Base-by-base conservation (phyloP, 2,797 vertebrate species). In the Heterohyrax brucei region DNA sequence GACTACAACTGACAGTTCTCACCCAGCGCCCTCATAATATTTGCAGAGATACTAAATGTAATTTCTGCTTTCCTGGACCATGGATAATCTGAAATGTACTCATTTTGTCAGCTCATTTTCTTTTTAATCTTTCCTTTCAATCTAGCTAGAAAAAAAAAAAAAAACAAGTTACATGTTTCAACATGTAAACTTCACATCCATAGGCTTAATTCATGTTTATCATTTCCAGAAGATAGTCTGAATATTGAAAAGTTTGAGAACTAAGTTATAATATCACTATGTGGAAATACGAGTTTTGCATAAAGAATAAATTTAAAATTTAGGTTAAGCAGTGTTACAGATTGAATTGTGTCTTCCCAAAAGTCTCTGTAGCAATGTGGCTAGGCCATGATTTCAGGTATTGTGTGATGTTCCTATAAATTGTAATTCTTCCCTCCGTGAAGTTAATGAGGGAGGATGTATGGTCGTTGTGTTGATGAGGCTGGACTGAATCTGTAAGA, bases 61-160 rank as follows among this genome's bases (percentile, higher is more conserved):
- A 62, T 13, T 72, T n/a, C 78, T 87, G 16, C 21, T 93, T 62
- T 94, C 44, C 80, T 10, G 82, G 39, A 66, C 53, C 87, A 70
- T 0, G 61, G 26, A 91, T 7, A 83, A 56, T 76, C 76, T 72
- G 24, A 75, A 50, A 13, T 94, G 84, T 30, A 76, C 9, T 95
- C 59, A 79, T 79, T 44, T 77, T 83, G 12, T 4, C 22, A 86
- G 21, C 4, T 64, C 26, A 86, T 16, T 88, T 46, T 48, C 68
- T 73, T 70, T 56, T 28, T 46, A 72, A 72, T 19, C 22, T 44
- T 88, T 80, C 75, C 19, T 78, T 90, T 70, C 33, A 14, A 88
- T 24, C 21, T 85, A 70, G 18, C 81, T 95, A 13, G 68, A 30
- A 48, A 84, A 87, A 70, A 64, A 80, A 94, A 86, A 88, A n/a